Evolutionary conservation across 37 sponge, comb jelly and placozoan genomes (phyloP), one percentile per base, ranked within the genome.

Genomic region (Cliona cf. orientalis): DNA sequence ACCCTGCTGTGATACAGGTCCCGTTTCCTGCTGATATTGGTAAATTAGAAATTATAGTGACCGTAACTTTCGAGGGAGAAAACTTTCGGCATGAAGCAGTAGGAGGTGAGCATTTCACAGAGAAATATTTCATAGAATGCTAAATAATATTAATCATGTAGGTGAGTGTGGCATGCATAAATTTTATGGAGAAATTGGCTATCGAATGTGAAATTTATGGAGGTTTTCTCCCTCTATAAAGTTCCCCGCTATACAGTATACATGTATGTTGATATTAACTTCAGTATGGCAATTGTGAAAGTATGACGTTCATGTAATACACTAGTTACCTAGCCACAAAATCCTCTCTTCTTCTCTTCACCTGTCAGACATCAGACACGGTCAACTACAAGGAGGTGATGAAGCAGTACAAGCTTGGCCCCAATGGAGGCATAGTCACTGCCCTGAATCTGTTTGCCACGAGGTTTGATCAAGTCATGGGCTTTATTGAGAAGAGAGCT

Each of bases 341-440:
- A n/a, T n/a, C n/a, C n/a, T n/a, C n/a, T n/a, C n/a, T n/a, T n/a
- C n/a, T n/a, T n/a, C n/a, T n/a, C n/a, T n/a, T n/a, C n/a, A n/a
- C n/a, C n/a, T n/a, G n/a, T n/a, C n/a, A n/a, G n/a, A n/a, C n/a
- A n/a, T n/a, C n/a, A 41, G 99, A 98, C 74, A 95, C 96, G 29
- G 96, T 98, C 34, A 92, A 98, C 49, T 98, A 98, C 71, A 98
- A 98, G 78, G 89, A 91, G 60, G 92, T 98, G 23, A 98, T 98
- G 99, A 91, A 93, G 76, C 90, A 98, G 84, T 98, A 98, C 64
- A 74, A 85, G 0, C 76, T 98, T 56, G 99, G 99, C 0, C 99
- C 99, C 26, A 98, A 98, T 72, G 99, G 99, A 44, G 99, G 86
- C 32, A 98, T 98, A 6, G 89, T 98, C 42, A 98, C 99, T 7